These are phyloP conservation scores for Phocides pigmalion DNA, from an alignment of 1,140 invertebrate species.

Conservation along the genomic window DNA sequence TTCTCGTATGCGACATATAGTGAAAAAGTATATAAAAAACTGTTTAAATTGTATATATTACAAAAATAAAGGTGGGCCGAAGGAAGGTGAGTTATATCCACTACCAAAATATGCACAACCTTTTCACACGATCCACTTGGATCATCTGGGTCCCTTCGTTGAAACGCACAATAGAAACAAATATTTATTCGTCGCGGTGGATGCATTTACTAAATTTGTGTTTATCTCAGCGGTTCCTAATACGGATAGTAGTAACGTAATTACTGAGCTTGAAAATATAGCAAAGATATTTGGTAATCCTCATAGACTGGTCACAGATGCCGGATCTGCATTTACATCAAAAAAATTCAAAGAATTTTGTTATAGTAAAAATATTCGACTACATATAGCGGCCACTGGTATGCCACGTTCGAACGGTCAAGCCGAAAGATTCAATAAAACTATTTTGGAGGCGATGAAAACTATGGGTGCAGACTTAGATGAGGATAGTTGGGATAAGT, in stretches of 20 bases:
- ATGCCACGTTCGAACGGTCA: conserved; percentile 41
- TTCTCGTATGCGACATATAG: conserved; percentile 22
- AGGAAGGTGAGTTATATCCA: conserved; percentile 37
- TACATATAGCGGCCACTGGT: conserved; percentile 34
- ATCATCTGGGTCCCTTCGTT: conserved; percentile 55
- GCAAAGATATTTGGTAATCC: conserved; percentile 39
- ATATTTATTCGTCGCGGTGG: conserved; percentile 56
- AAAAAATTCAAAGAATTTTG: conserved; percentile 30
- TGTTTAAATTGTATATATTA: conserved; percentile 53
- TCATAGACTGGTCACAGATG: conserved; percentile 35
- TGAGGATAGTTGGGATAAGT: conserved; percentile 35
- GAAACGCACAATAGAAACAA: conserved; percentile 48
- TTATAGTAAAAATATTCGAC: conserved; percentile 37
- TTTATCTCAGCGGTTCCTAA: conserved; percentile 32
- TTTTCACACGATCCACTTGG: conserved; percentile 51
- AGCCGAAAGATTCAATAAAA: conserved; percentile 42
- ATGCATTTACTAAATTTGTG: conserved; percentile 43
- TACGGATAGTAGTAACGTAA: conserved; percentile 15
- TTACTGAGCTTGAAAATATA: conserved; percentile 30
- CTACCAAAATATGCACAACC: conserved; percentile 47
- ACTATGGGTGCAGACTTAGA: conserved; percentile 21
- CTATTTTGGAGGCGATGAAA: conserved; percentile 38
- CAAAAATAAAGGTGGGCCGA: conserved; percentile 39
- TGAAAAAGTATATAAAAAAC: conserved; percentile 49
- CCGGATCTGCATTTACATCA: conserved; percentile 36